phyloP scores from a whole-genome alignment of 2,797 vertebrate species.

The Clamator glandarius region DNA sequence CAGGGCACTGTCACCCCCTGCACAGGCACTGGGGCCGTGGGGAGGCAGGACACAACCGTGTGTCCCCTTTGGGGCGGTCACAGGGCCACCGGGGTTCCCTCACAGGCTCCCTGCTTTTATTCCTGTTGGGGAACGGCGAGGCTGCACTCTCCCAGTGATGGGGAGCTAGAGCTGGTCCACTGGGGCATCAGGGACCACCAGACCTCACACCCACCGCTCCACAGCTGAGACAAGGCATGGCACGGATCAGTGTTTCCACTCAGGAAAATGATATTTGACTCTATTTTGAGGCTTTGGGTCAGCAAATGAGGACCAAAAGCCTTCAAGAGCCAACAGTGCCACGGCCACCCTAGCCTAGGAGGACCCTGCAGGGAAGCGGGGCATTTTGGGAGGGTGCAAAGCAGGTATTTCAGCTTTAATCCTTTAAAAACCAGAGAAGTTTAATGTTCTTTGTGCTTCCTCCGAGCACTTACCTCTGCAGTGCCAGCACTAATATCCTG shows the following conservation, averaged over 20 bases:
- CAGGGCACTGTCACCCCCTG: background rate
- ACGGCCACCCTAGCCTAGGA: fast-evolving
- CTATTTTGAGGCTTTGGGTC: background rate
- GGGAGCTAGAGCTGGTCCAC: background rate
- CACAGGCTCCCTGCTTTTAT: background rate
- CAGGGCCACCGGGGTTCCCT: background rate
- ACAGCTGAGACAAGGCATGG: fast-evolving
- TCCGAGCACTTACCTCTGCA: background rate
- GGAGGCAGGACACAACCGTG: fast-evolving
- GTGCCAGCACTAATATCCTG: background rate
- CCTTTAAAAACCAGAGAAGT: background rate
- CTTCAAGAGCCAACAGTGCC: background rate
- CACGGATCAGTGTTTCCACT: fast-evolving
- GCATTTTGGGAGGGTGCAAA: background rate
- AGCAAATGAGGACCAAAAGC: background rate
- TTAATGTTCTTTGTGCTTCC: background rate
- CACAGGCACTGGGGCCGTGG: fast-evolving
- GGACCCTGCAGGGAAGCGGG: fast-evolving
- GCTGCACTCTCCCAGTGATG: fast-evolving
- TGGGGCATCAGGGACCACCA: background rate
- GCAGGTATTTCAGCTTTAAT: background rate
- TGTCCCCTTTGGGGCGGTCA: background rate
- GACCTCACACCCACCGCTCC: background rate
- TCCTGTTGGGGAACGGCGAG: background rate
- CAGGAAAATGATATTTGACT: background rate